phyloP scores from a whole-genome alignment of 1,140 invertebrate species.

The Drosophila navojoa region DNA sequence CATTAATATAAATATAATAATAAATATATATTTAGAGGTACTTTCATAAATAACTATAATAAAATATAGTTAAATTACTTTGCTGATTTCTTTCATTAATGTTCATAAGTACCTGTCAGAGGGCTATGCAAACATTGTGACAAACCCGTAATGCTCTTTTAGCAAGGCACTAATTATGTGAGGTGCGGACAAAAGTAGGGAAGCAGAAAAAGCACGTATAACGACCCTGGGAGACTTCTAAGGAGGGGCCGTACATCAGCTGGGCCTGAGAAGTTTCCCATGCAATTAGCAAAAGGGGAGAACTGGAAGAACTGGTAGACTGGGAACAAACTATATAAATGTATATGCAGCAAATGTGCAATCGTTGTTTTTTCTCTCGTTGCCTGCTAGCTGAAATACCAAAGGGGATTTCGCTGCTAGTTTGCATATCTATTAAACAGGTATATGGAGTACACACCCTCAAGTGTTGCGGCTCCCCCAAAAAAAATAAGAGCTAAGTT shows the following conservation, averaged over 20 bases:
- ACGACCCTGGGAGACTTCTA: conserved; percentile 50
- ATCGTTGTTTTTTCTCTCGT: not conserved
- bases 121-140: conserved; percentile 27
- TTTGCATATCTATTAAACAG: conserved; percentile 41
- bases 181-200: conserved; percentile 15
- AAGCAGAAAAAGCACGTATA: conserved; percentile 23
- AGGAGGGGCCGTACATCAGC: conserved; percentile 29
- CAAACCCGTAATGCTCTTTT: conserved; percentile 25
- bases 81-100: not conserved
- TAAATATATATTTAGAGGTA: no score
- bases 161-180: conserved; percentile 47
- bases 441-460: conserved; percentile 38
- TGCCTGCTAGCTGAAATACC: conserved; percentile 24
- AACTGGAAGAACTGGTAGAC: conserved; percentile 41
- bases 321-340: conserved; percentile 44
- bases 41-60: not conserved
- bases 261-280: conserved; percentile 67
- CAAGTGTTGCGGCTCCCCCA: not conserved
- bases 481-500: conserved; percentile 2
- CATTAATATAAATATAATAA: no score
- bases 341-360: conserved; percentile 4
- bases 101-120: not conserved
- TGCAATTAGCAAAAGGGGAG: conserved; percentile 61
- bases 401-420: conserved; percentile 29
- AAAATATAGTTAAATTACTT: no score